phyloP scores from a whole-genome alignment of 1,140 invertebrate genomes.

The Venturia canescens region DNA sequence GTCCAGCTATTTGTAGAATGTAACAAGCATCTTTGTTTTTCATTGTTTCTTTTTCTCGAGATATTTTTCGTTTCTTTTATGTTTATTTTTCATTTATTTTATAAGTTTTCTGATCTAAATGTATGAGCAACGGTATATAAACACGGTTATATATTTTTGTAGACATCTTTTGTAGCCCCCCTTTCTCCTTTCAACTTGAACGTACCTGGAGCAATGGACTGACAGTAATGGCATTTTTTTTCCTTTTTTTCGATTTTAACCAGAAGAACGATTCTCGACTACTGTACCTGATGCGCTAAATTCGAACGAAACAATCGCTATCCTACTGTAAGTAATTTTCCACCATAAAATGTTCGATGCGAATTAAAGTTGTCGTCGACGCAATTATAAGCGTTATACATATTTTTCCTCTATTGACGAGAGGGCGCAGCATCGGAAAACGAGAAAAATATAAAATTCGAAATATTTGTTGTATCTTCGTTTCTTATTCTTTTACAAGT shows the following conservation, averaged over 20 bases:
- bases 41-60: neutral
- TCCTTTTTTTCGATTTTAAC: neutral
- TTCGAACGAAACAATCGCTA: conserved; percentile 12
- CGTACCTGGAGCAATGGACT: conserved; percentile 40
- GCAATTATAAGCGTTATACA: too few species aligned
- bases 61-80: neutral
- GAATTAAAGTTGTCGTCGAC: neutral
- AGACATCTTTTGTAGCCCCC: conserved; percentile 30
- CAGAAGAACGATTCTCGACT: conserved; percentile 22
- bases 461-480: too few species aligned
- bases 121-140: conserved; percentile 38
- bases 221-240: conserved; percentile 37
- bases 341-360: neutral
- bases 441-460: neutral
- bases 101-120: conserved; percentile 37
- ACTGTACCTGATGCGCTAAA: conserved; percentile 38
- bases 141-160: conserved; percentile 43
- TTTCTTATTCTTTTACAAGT: neutral
- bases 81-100: conserved; percentile 26
- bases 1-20: conserved; percentile 26
- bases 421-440: neutral
- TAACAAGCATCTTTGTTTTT: neutral
- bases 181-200: conserved; percentile 22
- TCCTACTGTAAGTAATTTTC: conserved; percentile 3
- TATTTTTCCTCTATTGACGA: neutral